Evolutionary conservation across 2,888 invertebrate genomes (phyloP), one percentile per base, ranked within the genome.

Genomic region (Pollenia amentaria): DNA sequence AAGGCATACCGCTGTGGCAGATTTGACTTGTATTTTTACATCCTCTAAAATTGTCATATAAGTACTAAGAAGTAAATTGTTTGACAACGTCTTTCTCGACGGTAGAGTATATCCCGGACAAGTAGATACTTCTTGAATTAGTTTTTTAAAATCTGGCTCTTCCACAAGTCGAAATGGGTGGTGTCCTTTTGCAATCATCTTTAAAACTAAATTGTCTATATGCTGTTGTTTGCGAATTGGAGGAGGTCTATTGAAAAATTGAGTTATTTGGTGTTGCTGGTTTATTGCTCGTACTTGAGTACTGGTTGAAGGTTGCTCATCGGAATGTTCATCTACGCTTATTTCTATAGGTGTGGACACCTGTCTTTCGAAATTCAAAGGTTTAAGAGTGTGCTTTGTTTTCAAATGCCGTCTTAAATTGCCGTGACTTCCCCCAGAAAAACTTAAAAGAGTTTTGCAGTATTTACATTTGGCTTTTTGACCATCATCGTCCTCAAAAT

Each of bases 391-490:
- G 46, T 76, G 69, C 10, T 76, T 82, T 12, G 12, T 29, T 9
- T 16, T 69, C 10, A 82, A 44, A 53, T 82, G 69, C 75, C n/a
- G n/a, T n/a, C n/a, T n/a, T n/a, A n/a, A n/a, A n/a, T n/a, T n/a
- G n/a, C n/a, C n/a, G n/a, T n/a, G 60, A 3, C 16, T 76, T 9
- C 69, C 69, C 3, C 62, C 29, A 1, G 69, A 65, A 44, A 72
- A 53, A 53, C 46, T 80, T 12, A 80, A 38, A 10, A 18, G 29
- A 12, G 21, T 10, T n/a, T 55, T 64, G 38, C 80, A 80, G 38
- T 80, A 73, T 16, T 80, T 80, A n/a, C 80, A 85, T 82, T 79
- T 85, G 53, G 84, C 85, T 69, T 60, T 55, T 38, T 65, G 53
- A 12, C 18, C 70, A 44, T 21, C 53, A 9, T 64, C 79, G 11